Conservation (phyloP, 2,888 invertebrate species). For the Amblyjoppa fuscipennis region DNA sequence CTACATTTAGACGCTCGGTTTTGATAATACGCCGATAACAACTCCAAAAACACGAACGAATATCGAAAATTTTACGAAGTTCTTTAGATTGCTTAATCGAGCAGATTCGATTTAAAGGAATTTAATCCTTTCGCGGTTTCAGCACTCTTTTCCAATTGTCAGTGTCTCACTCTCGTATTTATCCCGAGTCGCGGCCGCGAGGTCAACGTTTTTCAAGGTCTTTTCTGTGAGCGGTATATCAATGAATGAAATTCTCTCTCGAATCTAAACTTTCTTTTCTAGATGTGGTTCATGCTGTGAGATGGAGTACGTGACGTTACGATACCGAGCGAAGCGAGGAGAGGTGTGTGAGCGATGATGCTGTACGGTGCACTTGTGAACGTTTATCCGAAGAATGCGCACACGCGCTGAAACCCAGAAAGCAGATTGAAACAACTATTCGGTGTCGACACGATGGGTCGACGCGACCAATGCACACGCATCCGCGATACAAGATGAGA, state of each 20-base stretch:
- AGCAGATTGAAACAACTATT: background rate
- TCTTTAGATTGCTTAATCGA: background rate
- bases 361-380: constrained; percentile 22
- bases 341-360: constrained; percentile 30
- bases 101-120: background rate
- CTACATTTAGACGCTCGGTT: no score
- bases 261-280: constrained; percentile 46
- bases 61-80: background rate
- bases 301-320: constrained; percentile 25
- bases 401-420: background rate
- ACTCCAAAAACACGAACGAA: background rate
- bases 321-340: constrained; percentile 26
- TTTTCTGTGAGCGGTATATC: background rate
- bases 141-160: background rate
- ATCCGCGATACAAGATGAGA: background rate
- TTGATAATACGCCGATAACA: background rate
- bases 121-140: background rate
- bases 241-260: background rate
- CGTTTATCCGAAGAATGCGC: constrained; percentile 15
- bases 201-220: background rate
- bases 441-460: background rate
- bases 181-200: background rate
- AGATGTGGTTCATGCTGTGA: constrained; percentile 82
- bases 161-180: background rate
- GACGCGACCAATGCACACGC: constrained; percentile 7